Base-by-base conservation (phyloP, 2,888 invertebrate species). In the Criorhina ranunculi region DNA sequence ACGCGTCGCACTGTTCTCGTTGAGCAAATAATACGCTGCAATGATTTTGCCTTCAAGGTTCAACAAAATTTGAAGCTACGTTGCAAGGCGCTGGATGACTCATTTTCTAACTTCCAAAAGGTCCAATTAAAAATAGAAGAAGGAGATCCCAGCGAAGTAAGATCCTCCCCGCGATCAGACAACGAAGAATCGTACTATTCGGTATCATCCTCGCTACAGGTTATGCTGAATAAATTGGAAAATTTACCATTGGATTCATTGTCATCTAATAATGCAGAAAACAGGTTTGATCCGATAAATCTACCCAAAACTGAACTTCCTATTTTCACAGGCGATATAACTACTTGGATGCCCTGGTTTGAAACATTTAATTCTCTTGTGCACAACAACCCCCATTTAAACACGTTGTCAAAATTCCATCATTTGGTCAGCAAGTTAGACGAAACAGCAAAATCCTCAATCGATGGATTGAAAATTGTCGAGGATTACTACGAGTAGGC, bases 401-500 rank as follows among this genome's bases (percentile, higher is more conserved):
- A 19, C 5, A 70, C 8, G 7, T 12, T 80, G 2, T 67, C 76
- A 5, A 80, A 72, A 46, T 80, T 85, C 29, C 72, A 80, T 77
- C 42, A 80, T 53, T 35, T 86, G 11, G 42, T 64, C 8, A 49
- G 53, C n/a, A 62, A 62, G 8, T 29, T 72, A 60, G 49, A 44
- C 6, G 67, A 46, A 11, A 19, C 60, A 24, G 86, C 72, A 2
- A 80, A 46, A 12, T 31, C 60, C 7, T 51, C 67, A 4, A 86
- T 80, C 37, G 72, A 62, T n/a, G 79, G 60, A 7, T 57, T 86
- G 0, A 78, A 81, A 57, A 73, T 77, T 35, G 33, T 77, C 2
- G 73, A 69, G 31, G 80, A 77, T 5, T 73, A 81, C n/a, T 73
- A 81, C 17, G 64, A 86, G 2, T 60, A 49, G 12, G 75, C 75